A percentile compares a stretch with the other conserved stretches of the same genome.
These are phyloP conservation scores for Cirrhinus molitorella DNA, from an alignment of 2,797 vertebrate species.

Conservation along the genomic window DNA sequence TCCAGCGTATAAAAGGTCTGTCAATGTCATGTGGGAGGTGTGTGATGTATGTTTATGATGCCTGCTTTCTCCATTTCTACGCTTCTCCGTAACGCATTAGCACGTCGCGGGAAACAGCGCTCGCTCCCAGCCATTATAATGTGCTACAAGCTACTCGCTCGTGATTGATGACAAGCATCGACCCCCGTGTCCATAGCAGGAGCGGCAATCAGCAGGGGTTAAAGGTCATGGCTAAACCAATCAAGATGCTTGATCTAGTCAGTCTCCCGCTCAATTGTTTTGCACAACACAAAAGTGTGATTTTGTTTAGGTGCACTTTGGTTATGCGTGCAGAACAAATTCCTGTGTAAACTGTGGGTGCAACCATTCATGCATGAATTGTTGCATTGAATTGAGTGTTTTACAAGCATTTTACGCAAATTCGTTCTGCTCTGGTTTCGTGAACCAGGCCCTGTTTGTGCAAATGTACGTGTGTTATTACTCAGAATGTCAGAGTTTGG, in stretches of 20 bases:
- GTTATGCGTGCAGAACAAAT: neutral
- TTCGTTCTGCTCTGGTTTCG: neutral
- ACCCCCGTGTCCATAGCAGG: conserved; percentile 65
- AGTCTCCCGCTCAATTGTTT: conserved; percentile 39
- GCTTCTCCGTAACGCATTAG: neutral
- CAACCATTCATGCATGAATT: neutral
- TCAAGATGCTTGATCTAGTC: conserved; percentile 57
- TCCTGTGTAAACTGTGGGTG: neutral
- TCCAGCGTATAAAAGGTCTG: conserved; percentile 36
- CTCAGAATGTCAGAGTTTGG: conserved; percentile 31
- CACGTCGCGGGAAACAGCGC: neutral
- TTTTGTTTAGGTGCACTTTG: conserved; percentile 13
- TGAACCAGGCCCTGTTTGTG: neutral
- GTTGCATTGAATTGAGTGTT: neutral
- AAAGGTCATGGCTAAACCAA: conserved; percentile 66
- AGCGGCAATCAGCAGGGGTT: conserved; percentile 48
- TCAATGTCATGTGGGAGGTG: conserved; percentile 47
- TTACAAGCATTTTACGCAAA: conserved; percentile 1
- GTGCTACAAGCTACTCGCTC: conserved; percentile 40
- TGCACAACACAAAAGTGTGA: neutral
- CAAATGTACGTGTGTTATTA: conserved; percentile 10
- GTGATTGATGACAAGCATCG: conserved; percentile 67
- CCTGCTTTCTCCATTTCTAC: conserved; percentile 16
- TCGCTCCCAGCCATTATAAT: neutral
- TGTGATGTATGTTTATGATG: conserved; percentile 23